Base-by-base conservation (phyloP, 2,797 vertebrate species). In the Sebastes cheni region DNA sequence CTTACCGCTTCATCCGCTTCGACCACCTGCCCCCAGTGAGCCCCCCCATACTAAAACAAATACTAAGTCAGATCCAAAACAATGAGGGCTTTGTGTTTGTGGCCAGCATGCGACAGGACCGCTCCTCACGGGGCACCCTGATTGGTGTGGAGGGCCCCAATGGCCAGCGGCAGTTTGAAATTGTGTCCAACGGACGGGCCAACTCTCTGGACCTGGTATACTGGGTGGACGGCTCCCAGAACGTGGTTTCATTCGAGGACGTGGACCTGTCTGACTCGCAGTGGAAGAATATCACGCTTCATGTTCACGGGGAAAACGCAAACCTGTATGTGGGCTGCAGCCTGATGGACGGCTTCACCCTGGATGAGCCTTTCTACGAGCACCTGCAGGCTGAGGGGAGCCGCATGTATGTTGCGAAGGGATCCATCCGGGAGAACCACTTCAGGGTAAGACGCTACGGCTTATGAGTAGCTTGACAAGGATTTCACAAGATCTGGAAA, bases 321-420 rank as follows among this genome's bases (percentile, higher is more conserved):
- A 97, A 97, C 87, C 93, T 99, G 81, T 98, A 96, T 23, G 94
- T 99, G 90, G 98, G 97, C 93, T 99, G 99, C 85, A 96, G 89
- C 89, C 97, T 99, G 73, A 95, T 98, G 4, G 98, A 99, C 95
- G 99, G 97, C 93, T 95, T 99, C 88, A 95, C 96, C 80, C 91
- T 99, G 89, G 99, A 99, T 4, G 97, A 99, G 82, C 97, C 98
- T 14, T 99, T 99, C 94, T 99, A 99, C 1, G 98, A 99, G 84
- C 96, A 96, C 75, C 95, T 99, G 85, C 92, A 82, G 67, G 93
- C 95, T 0, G 97, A 97, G 27, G 95, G 95, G 39, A 97, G 96
- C 93, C 95, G 93, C 87, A 97, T 99, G 97, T 99, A 96, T 8
- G 97, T 99, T 78, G 97, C 95, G 0, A 99, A 97, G 85, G 99